Evolutionary conservation across 2,888 invertebrate species (phyloP), one percentile per base, ranked within the genome.

Genomic region (Lithophane socia): DNA sequence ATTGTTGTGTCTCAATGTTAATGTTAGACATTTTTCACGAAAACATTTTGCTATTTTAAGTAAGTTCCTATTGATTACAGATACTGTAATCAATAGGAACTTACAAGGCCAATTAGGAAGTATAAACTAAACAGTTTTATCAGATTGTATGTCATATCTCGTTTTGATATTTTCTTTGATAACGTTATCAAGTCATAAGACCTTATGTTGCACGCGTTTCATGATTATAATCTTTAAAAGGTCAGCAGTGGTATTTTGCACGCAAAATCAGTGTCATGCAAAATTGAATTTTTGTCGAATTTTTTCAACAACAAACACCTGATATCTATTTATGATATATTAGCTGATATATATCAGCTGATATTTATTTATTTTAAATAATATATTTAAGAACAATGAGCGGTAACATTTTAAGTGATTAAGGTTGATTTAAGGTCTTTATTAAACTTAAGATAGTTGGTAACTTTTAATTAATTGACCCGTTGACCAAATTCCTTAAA

Each of bases 401-500:
- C 29, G 12, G n/a, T 24, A 7, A 47, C 18, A 70, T 18, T 54
- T 54, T 47, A 54, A 44, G 18, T 12, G 72, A n/a, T 49, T 49
- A 29, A 44, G 16, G 12, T 77, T 54, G 1, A 29, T 49, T 56
- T 66, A 12, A 68, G 16, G 21, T 12, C 18, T 61, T 24, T 54
- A 24, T 24, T 12, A 3, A 29, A 24, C 9, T 18, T 4, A 66
- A 73, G 18, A 58, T 37, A 47, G 24, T 37, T 63, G 69, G 44
- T 47, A 68, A 83, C 37, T 82, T 49, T 9, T 78, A 47, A 70
- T 60, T 70, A 70, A 63, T 70, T 83, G 13, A 52, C 52, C 61
- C n/a, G 42, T 21, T n/a, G 5, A 21, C 8, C 24, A 60, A 81
- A 61, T 72, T 61, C 10, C 3, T 3, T 18, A 13, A 24, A 65